Base-by-base conservation (phyloP, 2,888 invertebrate genomes). In the Acrocera orbiculus region DNA sequence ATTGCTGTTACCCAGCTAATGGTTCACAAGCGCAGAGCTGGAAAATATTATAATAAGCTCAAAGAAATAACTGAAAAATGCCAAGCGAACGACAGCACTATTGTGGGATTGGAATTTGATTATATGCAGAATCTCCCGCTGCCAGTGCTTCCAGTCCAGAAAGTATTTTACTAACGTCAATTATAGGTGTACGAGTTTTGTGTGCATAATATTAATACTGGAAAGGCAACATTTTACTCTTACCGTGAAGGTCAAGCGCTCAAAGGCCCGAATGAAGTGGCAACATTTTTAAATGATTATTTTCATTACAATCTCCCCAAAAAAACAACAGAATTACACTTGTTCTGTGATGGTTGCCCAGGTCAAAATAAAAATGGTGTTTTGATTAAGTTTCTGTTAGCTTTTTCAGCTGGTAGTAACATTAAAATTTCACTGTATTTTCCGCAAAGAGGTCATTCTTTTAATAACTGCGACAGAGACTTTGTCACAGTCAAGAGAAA, bases 71-170 rank as follows among this genome's bases (percentile, higher is more conserved):
- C 31, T 19, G 24, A 38, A 32, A 22, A 38, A 23, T 44, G 42
- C 35, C 14, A 38, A n/a, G 32, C 39, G 32, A 39, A 44, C 23
- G 35, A 42, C 19, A 35, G 31, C 6, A n/a, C n/a, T 14, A 6
- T 28, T n/a, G n/a, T 40, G n/a, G 48, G 40, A 16, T 37, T 50
- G 15, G 23, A 30, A 17, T 46, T 48, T 34, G 47, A 49, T 35
- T 48, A 35, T 30, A 48, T 49, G 44, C 47, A 49, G 38, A 47
- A 48, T 36, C 28, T 46, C 15, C 44, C 43, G 10, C 26, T 47
- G 16, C 44, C 43, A 4, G 16, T 27, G 13, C 38, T 48, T 26
- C 47, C 49, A 16, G 48, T 49, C 3, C 48, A 49, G 37, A 45
- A 47, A 27, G 38, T 44, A 19, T 48, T 52, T 38, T 50, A 51